Percentiles rank a stretch among this genome's conserved stretches.
Conservation (phyloP, 2,797 vertebrate genomes). For the Catharus ustulatus region DNA sequence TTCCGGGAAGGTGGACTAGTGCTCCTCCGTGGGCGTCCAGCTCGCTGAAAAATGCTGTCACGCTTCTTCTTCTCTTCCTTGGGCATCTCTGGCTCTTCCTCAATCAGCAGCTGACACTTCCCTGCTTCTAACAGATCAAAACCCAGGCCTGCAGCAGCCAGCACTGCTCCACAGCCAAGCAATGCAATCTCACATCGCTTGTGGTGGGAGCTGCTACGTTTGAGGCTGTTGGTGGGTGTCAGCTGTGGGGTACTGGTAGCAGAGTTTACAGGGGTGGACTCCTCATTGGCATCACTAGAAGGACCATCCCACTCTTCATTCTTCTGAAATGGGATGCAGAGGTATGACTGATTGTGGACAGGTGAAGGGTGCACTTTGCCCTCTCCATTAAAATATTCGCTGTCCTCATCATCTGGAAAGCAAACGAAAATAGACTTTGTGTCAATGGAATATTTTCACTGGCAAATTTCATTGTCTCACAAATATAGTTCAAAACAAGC, state of each 20-base stretch:
- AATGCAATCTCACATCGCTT: conserved; percentile 89
- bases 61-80: conserved; percentile 89
- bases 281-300: conserved; percentile 79
- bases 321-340: conserved; percentile 92
- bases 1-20: conserved; percentile 90
- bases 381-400: conserved; percentile 81
- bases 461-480: neutral
- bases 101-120: conserved; percentile 75
- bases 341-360: conserved; percentile 89
- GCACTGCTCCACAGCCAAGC: conserved; percentile 89
- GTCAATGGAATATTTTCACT: neutral
- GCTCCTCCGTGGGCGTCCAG: conserved; percentile 84
- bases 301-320: conserved; percentile 83
- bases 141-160: conserved; percentile 91
- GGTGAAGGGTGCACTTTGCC: conserved; percentile 72
- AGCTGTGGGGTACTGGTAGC: conserved; percentile 84
- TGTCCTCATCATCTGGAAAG: conserved; percentile 89
- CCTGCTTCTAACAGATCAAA: conserved; percentile 86
- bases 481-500: neutral
- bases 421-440: neutral
- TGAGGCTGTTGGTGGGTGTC: conserved; percentile 85
- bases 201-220: conserved; percentile 82
- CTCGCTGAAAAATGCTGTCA: conserved; percentile 91
- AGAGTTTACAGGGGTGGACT: conserved; percentile 80
- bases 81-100: conserved; percentile 78